Evolutionary conservation across 2,113 vertebrate genomes (phyloP).

Genomic region (Cyrtonyx montezumae): DNA sequence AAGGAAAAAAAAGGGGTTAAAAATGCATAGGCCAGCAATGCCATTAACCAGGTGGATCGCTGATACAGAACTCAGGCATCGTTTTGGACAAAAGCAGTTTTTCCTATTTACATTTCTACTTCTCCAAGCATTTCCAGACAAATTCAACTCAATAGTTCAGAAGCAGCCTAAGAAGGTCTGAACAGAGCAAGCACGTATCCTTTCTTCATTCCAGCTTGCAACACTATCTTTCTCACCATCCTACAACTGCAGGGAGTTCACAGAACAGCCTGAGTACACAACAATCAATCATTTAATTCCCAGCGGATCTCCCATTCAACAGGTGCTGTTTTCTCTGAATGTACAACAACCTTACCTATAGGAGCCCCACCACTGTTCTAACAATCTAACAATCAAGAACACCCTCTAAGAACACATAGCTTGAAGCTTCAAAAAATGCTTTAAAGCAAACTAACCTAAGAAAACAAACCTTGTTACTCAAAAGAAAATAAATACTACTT

Average conservation of each 20-base stretch:
- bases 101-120: background rate
- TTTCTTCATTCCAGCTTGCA: background rate
- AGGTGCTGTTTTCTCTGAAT: background rate
- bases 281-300: background rate
- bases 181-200: background rate
- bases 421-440: background rate
- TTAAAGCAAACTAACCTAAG: background rate
- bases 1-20: background rate
- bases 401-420: background rate
- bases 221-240: background rate
- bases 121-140: background rate
- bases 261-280: background rate
- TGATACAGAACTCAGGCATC: background rate
- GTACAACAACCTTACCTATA: background rate
- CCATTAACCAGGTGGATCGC: background rate
- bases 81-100: background rate
- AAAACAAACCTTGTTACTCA: background rate
- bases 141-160: background rate
- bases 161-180: background rate
- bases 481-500: slow-evolving; percentile 24
- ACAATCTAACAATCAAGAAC: background rate
- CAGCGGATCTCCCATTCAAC: background rate
- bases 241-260: background rate
- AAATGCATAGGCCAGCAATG: background rate
- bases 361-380: accelerated